Conservation (phyloP, 2,888 invertebrate genomes). For the Leucania comma region DNA sequence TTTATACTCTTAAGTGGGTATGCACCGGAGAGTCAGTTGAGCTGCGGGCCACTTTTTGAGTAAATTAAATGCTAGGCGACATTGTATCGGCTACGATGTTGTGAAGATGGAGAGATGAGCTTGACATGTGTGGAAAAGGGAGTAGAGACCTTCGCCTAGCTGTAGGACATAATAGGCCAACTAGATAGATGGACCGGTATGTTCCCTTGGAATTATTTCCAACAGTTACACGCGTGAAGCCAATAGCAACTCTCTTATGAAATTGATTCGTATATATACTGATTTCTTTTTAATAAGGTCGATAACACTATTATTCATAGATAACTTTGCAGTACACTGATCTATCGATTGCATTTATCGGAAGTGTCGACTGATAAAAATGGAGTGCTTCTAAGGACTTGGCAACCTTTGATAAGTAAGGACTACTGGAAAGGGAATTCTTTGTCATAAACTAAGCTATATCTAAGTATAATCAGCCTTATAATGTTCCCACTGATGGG, state of each 20-base stretch:
- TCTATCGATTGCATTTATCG: slow-evolving; percentile 46
- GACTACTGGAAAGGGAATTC: background rate
- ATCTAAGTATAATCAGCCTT: too few relatives aligned
- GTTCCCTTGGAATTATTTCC: background rate
- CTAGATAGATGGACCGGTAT: too few relatives aligned
- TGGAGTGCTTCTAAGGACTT: background rate
- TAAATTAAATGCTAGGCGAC: too few relatives aligned
- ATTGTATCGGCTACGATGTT: too few relatives aligned
- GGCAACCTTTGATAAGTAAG: slow-evolving; percentile 18
- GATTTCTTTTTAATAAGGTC: background rate
- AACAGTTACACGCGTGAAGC: background rate
- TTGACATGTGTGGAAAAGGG: too few relatives aligned
- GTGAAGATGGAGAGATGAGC: too few relatives aligned
- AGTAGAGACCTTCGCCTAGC: too few relatives aligned
- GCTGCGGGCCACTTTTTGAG: too few relatives aligned
- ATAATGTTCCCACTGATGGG: too few relatives aligned
- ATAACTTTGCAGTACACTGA: slow-evolving; percentile 23
- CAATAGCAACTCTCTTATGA: background rate
- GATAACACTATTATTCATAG: slow-evolving; percentile 24
- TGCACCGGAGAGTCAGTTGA: too few relatives aligned
- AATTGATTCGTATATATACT: background rate
- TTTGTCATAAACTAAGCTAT: background rate
- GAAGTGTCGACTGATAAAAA: slow-evolving; percentile 33
- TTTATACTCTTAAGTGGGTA: too few relatives aligned
- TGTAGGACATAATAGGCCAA: too few relatives aligned